Evolutionary conservation across 2,797 vertebrate species (phyloP), one percentile per base, ranked within the genome.

Genomic region (Lithobates sylvaticus): DNA sequence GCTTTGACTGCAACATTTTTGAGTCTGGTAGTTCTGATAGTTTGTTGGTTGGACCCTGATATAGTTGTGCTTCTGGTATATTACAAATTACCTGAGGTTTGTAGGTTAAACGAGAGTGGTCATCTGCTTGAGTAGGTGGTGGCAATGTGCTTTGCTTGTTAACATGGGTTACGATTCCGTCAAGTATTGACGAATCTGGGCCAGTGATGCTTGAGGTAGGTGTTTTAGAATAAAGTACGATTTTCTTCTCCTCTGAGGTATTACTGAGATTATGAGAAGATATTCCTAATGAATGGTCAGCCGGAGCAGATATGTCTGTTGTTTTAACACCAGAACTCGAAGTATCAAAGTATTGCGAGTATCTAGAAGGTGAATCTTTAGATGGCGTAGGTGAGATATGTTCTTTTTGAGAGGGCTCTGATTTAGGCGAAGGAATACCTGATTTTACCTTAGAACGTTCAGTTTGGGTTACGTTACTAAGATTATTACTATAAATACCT

Each of bases 231-330:
- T 92, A 95, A 88, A 90, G 93, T 77, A 93, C 86, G 89, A 89
- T 91, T 39, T 93, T 96, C 91, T 93, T 96, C 90, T 96, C 96
- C 88, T 97, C 95, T 88, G 96, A 96, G 90, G 95, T 90, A 86
- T 93, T 91, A 39, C 93, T 93, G 81, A 91, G 91, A 36, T 93
- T 91, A 88, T 90, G 91, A 89, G 95, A 92, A 54, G 93, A 90
- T 73, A 91, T 39, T 72, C 93, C 92, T 89, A 91, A 92, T 81
- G 94, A 94, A 86, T 93, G 89, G 84, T 91, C 89, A 0, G 85
- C 36, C 58, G 88, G 47, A 27, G 58, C 65, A 83, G 85, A 90
- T 86, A 89, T 91, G 78, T 92, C 91, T 5, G 83, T 76, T 42
- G 36, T 86, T 71, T 84, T 86, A 76, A 80, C 26, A 86, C 91